Base-by-base conservation (phyloP, 2,888 invertebrate genomes). In the Himalopsyche kuldschensis region DNA sequence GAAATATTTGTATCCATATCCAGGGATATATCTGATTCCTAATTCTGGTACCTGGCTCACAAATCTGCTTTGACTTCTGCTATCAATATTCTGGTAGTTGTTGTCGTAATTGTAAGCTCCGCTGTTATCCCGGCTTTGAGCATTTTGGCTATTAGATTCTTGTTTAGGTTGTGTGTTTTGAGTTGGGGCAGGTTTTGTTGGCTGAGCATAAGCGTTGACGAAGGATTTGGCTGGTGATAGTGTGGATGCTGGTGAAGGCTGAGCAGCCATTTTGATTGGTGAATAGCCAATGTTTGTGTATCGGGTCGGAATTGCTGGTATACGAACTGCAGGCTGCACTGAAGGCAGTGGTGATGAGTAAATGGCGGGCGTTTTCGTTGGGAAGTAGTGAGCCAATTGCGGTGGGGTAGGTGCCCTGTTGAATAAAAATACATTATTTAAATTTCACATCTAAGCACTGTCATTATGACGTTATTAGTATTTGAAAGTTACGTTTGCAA, bases 241-340 rank as follows among this genome's bases (percentile, higher is more conserved):
- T 0, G 88, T 85, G 11, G 86, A 79, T 2, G 88, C 86, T 5
- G 86, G 79, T 30, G 88, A 87, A 2, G 87, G 85, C 85, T 88
- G 55, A 46, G 63, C 46, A 27, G 63, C 30, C 5, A 83, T 80
- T 41, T 84, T 82, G 24, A 11, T 55, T 24, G 79, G 85, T 11
- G 41, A 89, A 88, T 88, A 90, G 17, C 89, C 87, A 17, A 91
- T 87, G 85, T 91, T 89, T 11, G 92, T 92, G 87, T 90, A 91
- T 86, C 90, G 90, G 83, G 90, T 89, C 86, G 90, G 90, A 86
- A 91, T 90, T 84, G 89, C 88, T 88, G 90, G 91, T 87, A 89
- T 88, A 80, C 90, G 91, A 86, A 78, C 41, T 79, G 83, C 41
- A 20, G 82, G 78, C 11, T 76, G 35, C 24, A 75, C n/a, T 17